phyloP scores from a whole-genome alignment of 2,888 invertebrate species.

The Sialis lutaria region DNA sequence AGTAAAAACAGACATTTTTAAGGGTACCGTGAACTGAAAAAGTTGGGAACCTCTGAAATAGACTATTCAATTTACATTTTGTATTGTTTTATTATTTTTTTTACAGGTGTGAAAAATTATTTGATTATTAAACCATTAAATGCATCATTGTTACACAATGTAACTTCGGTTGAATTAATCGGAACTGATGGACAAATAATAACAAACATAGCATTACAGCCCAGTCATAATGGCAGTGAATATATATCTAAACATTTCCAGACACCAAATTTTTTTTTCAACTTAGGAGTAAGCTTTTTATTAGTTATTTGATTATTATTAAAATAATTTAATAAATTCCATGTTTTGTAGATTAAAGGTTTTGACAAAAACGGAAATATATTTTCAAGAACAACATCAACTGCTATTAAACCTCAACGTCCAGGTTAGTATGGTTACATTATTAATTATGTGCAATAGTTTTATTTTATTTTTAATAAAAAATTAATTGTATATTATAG shows the following conservation, averaged over 20 bases:
- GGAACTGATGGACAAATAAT: constrained; percentile 11
- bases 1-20: background rate
- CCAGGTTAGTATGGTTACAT: constrained; percentile 26
- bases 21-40: background rate
- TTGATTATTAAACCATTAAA: constrained; percentile 16
- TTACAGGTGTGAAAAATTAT: constrained; percentile 15
- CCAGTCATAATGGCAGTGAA: constrained; percentile 11
- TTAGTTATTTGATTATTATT: background rate
- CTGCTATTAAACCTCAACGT: constrained; percentile 41
- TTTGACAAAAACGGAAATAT: constrained; percentile 39
- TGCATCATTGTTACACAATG: constrained; percentile 13
- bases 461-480: background rate
- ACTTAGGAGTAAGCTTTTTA: constrained; percentile 35
- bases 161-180: constrained; percentile 15
- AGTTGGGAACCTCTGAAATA: too few species aligned
- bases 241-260: constrained; percentile 35
- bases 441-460: background rate
- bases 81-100: too few species aligned
- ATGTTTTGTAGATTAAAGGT: constrained; percentile 36
- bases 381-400: constrained; percentile 42
- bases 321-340: background rate
- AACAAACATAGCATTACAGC: constrained; percentile 9
- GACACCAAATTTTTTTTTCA: constrained; percentile 47
- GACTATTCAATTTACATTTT: too few species aligned
- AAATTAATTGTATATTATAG: constrained; percentile 8